A percentile compares a stretch with the other conserved stretches of the same genome.
Conservation (phyloP, 2,888 invertebrate genomes). For the Zygogramma bicolorata region DNA sequence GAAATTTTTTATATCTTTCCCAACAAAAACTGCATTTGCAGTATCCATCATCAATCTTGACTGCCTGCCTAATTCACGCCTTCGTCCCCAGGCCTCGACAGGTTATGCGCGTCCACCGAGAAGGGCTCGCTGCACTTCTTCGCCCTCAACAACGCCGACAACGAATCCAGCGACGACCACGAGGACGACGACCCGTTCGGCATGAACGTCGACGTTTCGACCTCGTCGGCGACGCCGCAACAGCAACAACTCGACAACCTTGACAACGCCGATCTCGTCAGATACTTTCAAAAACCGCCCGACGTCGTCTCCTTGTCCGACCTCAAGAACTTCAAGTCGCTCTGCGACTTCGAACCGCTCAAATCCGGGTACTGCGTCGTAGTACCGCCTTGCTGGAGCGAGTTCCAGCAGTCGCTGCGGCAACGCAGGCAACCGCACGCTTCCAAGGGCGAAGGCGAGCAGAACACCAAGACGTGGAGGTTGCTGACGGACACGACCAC, state of each 20-base stretch:
- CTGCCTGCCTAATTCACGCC: background rate
- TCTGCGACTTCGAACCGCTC: constrained; percentile 82
- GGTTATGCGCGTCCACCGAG: constrained; percentile 86
- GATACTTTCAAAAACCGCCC: constrained; percentile 61
- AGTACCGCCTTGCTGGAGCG: constrained; percentile 94
- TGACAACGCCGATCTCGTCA: constrained; percentile 55
- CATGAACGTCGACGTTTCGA: constrained; percentile 41
- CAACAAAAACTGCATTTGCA: no score
- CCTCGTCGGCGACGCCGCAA: constrained; percentile 24
- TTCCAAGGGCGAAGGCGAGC: constrained; percentile 75
- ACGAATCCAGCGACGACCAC: constrained; percentile 78
- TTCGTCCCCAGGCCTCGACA: constrained; percentile 75
- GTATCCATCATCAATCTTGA: background rate
- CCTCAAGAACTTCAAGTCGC: constrained; percentile 74
- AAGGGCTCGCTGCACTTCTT: constrained; percentile 87
- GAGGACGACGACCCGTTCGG: constrained; percentile 75
- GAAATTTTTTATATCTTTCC: no score
- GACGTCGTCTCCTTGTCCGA: constrained; percentile 57
- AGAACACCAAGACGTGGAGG: constrained; percentile 88
- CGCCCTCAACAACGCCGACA: constrained; percentile 79
- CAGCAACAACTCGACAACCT: constrained; percentile 51
- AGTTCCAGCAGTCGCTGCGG: constrained; percentile 91
- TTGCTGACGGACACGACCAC: constrained; percentile 88
- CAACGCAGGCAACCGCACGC: constrained; percentile 90
- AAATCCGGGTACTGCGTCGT: constrained; percentile 80